Percentiles rank a stretch among this genome's conserved stretches.
Conservation (phyloP, 1,140 invertebrate genomes). For the Yoshiicerus persimilis region DNA sequence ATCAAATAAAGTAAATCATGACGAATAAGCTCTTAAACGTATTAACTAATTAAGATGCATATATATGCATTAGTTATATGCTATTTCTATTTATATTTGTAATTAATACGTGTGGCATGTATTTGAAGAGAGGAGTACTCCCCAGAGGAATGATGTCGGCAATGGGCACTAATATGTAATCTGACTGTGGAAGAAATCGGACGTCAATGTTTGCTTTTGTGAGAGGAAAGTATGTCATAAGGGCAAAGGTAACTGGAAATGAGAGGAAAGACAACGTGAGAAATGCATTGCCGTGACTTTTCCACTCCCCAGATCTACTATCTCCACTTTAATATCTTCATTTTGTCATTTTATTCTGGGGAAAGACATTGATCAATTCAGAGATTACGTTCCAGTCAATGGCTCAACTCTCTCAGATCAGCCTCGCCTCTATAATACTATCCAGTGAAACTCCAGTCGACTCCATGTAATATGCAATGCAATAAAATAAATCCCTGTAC, state of each 20-base stretch:
- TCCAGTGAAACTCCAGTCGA: neutral
- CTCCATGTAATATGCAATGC: neutral
- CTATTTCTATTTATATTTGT: no score
- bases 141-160: no score
- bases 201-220: neutral
- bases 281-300: neutral
- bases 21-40: no score
- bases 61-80: no score
- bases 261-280: neutral
- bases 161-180: neutral
- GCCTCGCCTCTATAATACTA: neutral
- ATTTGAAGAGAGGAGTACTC: no score
- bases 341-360: neutral
- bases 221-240: neutral
- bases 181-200: neutral
- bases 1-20: no score
- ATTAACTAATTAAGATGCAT: no score
- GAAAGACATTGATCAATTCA: neutral
- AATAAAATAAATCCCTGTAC: conserved; percentile 6
- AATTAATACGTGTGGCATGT: no score
- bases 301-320: neutral
- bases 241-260: neutral
- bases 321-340: conserved; percentile 1
- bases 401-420: neutral
- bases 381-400: conserved; percentile 16